phyloP scores from a whole-genome alignment of 2,888 invertebrate species.

The Tupiocoris notatus region DNA sequence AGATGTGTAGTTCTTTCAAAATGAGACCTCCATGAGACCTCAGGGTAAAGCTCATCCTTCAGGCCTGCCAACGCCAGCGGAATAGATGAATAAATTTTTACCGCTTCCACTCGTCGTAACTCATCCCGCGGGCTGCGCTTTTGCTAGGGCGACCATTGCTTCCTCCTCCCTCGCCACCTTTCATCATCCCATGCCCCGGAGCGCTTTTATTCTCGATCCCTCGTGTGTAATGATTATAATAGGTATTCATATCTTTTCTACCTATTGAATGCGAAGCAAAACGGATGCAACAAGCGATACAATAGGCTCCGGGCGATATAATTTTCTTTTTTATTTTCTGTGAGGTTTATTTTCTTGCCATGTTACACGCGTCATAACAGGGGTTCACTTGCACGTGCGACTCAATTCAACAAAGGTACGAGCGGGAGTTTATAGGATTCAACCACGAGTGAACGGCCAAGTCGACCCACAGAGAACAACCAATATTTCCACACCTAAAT shows the following conservation, averaged over 20 bases:
- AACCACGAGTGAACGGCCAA: too few relatives aligned
- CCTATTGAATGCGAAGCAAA: background rate
- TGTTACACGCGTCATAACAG: too few relatives aligned
- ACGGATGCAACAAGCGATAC: background rate
- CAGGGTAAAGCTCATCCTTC: slow-evolving; percentile 20
- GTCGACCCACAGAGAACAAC: too few relatives aligned
- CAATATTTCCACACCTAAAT: too few relatives aligned
- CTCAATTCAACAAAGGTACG: too few relatives aligned
- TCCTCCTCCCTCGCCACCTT: background rate
- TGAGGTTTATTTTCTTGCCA: too few relatives aligned
- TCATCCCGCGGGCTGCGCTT: background rate
- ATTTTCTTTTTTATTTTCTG: too few relatives aligned
- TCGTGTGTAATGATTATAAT: background rate
- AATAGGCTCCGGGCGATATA: too few relatives aligned
- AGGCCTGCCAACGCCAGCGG: slow-evolving; percentile 26
- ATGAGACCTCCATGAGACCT: background rate
- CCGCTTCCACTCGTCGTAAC: background rate
- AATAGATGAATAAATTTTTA: slow-evolving; percentile 34
- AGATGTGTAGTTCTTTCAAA: slow-evolving; percentile 3
- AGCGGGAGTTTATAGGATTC: too few relatives aligned
- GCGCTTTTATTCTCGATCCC: background rate
- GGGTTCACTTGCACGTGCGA: too few relatives aligned
- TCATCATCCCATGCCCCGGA: background rate
- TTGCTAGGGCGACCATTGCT: background rate
- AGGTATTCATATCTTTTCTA: background rate